These are phyloP conservation scores for Hypocryptadius cinnamomeus DNA, from an alignment of 2,113 vertebrate species.

Conservation along the genomic window DNA sequence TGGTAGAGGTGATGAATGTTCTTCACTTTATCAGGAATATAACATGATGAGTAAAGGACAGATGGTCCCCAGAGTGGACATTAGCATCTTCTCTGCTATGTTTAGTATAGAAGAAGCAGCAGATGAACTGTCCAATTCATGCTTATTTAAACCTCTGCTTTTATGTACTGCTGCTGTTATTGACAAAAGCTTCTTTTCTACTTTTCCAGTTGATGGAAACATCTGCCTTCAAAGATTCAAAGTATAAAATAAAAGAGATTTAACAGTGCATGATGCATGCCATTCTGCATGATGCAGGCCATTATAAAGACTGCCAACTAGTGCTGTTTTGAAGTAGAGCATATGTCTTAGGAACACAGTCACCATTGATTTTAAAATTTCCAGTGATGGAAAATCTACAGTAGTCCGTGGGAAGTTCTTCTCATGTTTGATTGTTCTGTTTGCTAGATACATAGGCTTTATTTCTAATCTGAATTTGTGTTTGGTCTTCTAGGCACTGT, in stretches of 20 bases:
- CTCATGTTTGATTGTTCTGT: background rate
- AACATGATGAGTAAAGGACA: background rate
- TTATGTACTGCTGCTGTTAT: background rate
- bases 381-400: background rate
- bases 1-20: background rate
- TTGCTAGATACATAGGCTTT: background rate
- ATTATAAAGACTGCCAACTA: background rate
- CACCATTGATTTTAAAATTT: background rate
- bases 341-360: background rate
- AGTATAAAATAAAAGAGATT: background rate
- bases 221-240: slow-evolving; percentile 2
- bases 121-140: background rate
- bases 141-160: background rate
- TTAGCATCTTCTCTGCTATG: background rate
- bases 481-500: background rate
- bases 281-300: background rate
- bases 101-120: background rate
- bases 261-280: background rate
- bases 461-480: background rate
- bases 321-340: background rate
- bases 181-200: slow-evolving; percentile 5
- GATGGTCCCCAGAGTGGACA: background rate
- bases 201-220: slow-evolving; percentile 4
- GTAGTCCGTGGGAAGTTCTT: background rate
- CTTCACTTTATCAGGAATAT: background rate